Evolutionary conservation across 1,140 invertebrate species (phyloP).

Genomic region (Parasteatoda tepidariorum): DNA sequence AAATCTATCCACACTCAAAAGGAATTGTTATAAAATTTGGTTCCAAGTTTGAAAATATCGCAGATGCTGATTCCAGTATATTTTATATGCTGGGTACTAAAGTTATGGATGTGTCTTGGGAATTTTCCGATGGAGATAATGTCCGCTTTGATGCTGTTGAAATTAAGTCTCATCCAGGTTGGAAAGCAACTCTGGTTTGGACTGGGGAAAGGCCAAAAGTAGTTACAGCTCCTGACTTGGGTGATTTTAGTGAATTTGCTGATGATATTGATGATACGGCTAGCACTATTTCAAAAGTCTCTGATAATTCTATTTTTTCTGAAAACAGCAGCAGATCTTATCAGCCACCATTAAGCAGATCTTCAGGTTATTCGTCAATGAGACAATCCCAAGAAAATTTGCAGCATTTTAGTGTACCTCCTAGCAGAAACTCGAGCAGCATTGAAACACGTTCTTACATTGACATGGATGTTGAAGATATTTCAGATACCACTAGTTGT

Average conservation of each 20-base stretch:
- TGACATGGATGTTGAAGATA: too few species aligned
- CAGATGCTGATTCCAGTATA: constrained; percentile 31
- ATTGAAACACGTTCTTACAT: neutral
- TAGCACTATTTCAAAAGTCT: neutral
- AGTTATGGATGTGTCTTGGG: constrained; percentile 37
- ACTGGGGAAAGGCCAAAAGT: constrained; percentile 30
- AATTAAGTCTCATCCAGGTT: constrained; percentile 20
- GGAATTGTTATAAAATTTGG: constrained; percentile 47
- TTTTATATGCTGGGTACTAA: constrained; percentile 21
- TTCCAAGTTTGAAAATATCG: neutral
- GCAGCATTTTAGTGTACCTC: neutral
- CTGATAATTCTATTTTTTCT: neutral
- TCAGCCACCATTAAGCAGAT: neutral
- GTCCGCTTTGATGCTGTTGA: constrained; percentile 20
- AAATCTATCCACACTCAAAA: constrained; percentile 21
- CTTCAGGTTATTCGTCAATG: neutral
- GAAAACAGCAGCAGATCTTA: neutral
- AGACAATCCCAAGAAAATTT: too few species aligned
- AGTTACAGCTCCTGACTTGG: neutral
- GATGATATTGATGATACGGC: constrained; percentile 1
- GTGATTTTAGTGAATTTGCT: constrained; percentile 22
- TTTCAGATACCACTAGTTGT: neutral
- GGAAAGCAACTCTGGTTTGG: constrained; percentile 40
- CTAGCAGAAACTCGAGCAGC: neutral
- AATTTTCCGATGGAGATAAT: constrained; percentile 40